Evolutionary conservation across 2,888 invertebrate genomes (phyloP), one percentile per base, ranked within the genome.

Genomic region (Trichogramma dendrolimi): DNA sequence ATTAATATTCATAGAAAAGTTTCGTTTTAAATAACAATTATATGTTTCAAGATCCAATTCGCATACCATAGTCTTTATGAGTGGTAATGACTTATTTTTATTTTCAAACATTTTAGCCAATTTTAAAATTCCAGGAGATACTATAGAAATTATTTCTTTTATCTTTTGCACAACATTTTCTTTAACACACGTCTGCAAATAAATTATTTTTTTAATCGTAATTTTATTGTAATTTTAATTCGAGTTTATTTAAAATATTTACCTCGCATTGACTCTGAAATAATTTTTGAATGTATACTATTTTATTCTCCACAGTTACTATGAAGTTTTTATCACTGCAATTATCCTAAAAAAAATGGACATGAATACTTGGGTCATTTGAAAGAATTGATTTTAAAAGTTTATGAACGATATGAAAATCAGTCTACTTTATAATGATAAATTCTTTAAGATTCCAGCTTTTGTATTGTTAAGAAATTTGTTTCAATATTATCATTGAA

Each of bases 231-330:
- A n/a, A 7, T 11, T 56, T 47, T 47, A 47, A n/a, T 7, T 49
- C 14, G 46, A 48, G 2, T 40, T 5, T 47, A 46, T 54, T 11
- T 56, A 53, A 54, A 47, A 11, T 61, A 58, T 60, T 51, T 50
- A 67, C 68, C 47, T 57, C 56, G 11, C 55, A 61, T 43, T 63
- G 57, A 60, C 61, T 67, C 53, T 66, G 61, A 42, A 68, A 61
- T 47, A 65, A 55, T 41, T 53, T 63, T 57, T 67, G 56, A n/a
- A 68, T 49, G 44, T 14, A 58, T 5, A 50, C 60, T 38, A 70
- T 48, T 64, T 69, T 65, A 10, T 55, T 60, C 58, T 69, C 68
- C 43, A 61, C 63, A 43, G n/a, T 49, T 55, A 41, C 46, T 54
- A 68, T 52, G 58, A 54, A 64, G 4, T 65, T 58, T 56, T 55